Evolutionary conservation across 2,888 invertebrate genomes (phyloP).

Genomic region (Polyploca ridens): DNA sequence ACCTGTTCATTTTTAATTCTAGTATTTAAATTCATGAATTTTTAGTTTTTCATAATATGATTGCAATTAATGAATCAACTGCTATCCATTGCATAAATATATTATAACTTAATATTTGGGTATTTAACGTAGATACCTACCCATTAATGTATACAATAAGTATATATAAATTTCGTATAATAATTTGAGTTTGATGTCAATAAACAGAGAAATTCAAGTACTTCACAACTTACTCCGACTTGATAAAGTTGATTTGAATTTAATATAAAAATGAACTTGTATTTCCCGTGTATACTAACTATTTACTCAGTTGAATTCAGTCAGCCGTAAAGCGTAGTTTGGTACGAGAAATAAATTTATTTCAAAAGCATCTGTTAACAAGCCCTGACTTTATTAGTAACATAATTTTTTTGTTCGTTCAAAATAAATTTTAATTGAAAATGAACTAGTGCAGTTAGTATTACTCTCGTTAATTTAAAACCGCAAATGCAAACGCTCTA

Average conservation of each 20-base stretch:
- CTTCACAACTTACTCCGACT: constrained; percentile 20
- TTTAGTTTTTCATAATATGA: too few relatives aligned
- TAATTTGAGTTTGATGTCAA: too few relatives aligned
- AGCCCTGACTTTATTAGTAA: constrained; percentile 6
- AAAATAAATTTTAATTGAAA: background rate
- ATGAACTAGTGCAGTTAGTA: background rate
- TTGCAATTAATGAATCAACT: too few relatives aligned
- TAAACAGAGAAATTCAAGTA: too few relatives aligned
- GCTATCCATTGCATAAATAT: too few relatives aligned
- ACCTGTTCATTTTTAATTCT: too few relatives aligned
- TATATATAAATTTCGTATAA: too few relatives aligned
- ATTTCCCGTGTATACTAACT: constrained; percentile 15
- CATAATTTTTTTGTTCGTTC: background rate
- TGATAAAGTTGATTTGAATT: constrained; percentile 34
- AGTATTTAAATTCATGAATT: too few relatives aligned
- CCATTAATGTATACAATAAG: too few relatives aligned
- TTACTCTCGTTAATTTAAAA: background rate
- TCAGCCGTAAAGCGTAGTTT: constrained; percentile 22
- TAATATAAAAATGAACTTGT: constrained; percentile 29
- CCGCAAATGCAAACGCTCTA: background rate
- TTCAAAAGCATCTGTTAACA: constrained; percentile 19
- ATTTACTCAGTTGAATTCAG: constrained; percentile 22
- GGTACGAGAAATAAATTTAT: constrained; percentile 22
- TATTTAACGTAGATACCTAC: too few relatives aligned
- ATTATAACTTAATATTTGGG: too few relatives aligned